Evolutionary conservation across 2,888 invertebrate species (phyloP).

Genomic region (Agrypnus murinus): DNA sequence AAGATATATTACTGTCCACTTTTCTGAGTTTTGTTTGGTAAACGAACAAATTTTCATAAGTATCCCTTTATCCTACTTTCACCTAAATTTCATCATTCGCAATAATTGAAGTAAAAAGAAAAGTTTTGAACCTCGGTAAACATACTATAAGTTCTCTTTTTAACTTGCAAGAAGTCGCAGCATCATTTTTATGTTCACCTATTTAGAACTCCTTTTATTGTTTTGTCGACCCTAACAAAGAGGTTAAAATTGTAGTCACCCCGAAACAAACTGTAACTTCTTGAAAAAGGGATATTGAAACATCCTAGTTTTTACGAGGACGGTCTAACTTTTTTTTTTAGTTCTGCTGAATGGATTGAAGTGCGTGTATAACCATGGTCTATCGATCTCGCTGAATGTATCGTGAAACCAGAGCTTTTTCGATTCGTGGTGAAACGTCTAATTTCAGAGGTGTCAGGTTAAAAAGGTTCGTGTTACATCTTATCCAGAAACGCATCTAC

Average conservation of each 20-base stretch:
- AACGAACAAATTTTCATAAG: too few species aligned
- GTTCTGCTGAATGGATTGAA: conserved; percentile 2
- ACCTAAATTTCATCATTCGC: too few species aligned
- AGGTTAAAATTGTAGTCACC: conserved; percentile 27
- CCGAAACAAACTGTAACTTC: conserved; percentile 27
- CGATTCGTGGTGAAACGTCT: conserved; percentile 30
- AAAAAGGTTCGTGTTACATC: conserved; percentile 33
- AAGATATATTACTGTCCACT: too few species aligned
- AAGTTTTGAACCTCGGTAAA: neutral
- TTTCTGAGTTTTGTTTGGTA: too few species aligned
- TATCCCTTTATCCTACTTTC: too few species aligned
- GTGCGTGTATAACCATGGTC: conserved; percentile 30
- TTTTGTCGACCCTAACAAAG: conserved; percentile 27
- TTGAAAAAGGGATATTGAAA: conserved; percentile 26
- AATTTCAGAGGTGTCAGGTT: conserved; percentile 38
- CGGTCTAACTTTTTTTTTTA: conserved; percentile 13
- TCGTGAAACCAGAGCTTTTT: conserved; percentile 19
- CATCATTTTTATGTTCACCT: conserved; percentile 17
- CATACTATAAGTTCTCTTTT: neutral
- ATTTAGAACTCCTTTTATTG: conserved; percentile 24
- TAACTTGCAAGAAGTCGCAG: neutral
- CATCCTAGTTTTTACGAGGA: conserved; percentile 29
- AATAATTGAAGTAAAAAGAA: too few species aligned
- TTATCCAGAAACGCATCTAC: conserved; percentile 24
- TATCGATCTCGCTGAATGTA: conserved; percentile 27